phyloP scores from a whole-genome alignment of 1,140 invertebrate species.

The Sesamia nonagrioides region DNA sequence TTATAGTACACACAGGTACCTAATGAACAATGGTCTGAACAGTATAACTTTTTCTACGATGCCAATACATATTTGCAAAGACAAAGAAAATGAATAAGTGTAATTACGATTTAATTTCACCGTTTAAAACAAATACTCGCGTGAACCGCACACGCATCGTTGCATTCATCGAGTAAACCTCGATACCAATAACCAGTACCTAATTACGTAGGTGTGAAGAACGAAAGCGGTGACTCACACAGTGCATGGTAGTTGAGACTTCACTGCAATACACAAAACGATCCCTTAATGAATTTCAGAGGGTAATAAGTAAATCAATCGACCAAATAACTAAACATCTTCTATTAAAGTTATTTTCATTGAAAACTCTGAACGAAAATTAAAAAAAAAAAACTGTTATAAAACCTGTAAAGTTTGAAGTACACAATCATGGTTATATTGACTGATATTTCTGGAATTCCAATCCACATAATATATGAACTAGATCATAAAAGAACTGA shows the following conservation, averaged over 20 bases:
- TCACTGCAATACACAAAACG: neutral
- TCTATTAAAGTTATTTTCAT: neutral
- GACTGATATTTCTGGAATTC: neutral
- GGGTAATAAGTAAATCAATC: neutral
- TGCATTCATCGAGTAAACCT: slow-evolving; percentile 46
- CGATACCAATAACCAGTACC: slow-evolving; percentile 47
- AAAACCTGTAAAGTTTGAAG: too few species aligned
- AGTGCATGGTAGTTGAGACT: neutral
- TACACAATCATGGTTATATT: too few species aligned
- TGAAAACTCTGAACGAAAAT: too few species aligned
- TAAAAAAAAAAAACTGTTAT: too few species aligned
- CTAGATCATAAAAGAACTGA: slow-evolving; percentile 15
- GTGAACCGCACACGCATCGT: slow-evolving; percentile 49
- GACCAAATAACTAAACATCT: neutral
- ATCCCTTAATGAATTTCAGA: neutral
- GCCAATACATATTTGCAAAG: neutral
- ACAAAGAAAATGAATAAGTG: neutral
- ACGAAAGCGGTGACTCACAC: slow-evolving; percentile 75
- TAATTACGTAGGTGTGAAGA: slow-evolving; percentile 62
- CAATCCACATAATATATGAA: neutral
- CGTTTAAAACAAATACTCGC: slow-evolving; percentile 31
- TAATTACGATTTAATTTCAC: slow-evolving; percentile 38
- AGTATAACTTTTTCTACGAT: neutral
- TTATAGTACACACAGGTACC: too few species aligned
- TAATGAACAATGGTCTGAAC: neutral